Evolutionary conservation across 2,888 invertebrate species (phyloP).

Genomic region (Clistopyga incitator): DNA sequence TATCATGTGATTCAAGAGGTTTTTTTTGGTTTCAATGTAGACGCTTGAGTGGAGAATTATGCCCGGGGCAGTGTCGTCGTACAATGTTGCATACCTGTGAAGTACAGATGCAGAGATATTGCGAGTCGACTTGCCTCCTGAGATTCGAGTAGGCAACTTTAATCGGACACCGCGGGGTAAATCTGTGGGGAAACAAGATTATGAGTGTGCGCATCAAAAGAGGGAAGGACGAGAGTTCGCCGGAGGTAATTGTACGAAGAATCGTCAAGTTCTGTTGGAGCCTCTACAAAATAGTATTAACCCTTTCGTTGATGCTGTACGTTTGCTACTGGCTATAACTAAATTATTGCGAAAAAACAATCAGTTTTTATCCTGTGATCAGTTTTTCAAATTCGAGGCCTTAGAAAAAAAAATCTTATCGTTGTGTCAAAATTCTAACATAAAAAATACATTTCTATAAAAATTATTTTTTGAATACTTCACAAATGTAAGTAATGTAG

Average conservation of each 20-base stretch:
- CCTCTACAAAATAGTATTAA: background rate
- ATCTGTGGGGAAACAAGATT: conserved; percentile 63
- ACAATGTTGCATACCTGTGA: background rate
- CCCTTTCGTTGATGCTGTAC: background rate
- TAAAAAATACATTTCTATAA: too few species aligned
- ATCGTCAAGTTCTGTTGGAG: conserved; percentile 41
- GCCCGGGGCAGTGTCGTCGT: background rate
- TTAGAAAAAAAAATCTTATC: background rate
- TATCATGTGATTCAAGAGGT: background rate
- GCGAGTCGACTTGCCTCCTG: conserved; percentile 13
- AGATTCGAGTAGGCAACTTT: conserved; percentile 48
- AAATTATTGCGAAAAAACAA: background rate
- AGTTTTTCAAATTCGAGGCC: background rate
- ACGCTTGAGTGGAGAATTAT: background rate
- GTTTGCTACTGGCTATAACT: background rate
- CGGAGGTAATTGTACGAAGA: conserved; percentile 50
- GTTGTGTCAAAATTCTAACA: too few species aligned
- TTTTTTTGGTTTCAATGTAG: background rate
- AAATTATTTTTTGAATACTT: too few species aligned
- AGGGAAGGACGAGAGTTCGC: conserved; percentile 16
- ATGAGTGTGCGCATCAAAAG: conserved; percentile 43
- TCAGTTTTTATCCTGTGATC: background rate
- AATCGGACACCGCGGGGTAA: conserved; percentile 55
- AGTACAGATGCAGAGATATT: conserved; percentile 13
- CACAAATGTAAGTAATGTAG: too few species aligned